phyloP scores from a whole-genome alignment of 2,797 vertebrate genomes.

The Columba guinea region DNA sequence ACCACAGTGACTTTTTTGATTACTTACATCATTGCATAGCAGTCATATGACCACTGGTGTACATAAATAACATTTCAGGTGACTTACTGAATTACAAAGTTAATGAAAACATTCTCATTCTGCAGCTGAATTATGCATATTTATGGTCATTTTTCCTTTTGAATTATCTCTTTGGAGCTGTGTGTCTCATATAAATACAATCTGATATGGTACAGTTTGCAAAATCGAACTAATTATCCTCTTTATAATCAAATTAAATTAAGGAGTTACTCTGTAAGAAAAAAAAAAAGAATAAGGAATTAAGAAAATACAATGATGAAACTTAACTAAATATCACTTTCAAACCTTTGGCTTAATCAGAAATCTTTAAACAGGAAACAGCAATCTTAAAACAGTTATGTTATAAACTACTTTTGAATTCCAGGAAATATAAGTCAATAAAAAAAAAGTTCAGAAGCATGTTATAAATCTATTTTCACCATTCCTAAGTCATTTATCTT shows the following conservation, averaged over 20 bases:
- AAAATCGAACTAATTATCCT: neutral
- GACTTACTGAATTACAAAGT: neutral
- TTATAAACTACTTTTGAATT: too few relatives aligned
- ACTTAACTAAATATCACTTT: neutral
- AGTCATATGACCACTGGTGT: neutral
- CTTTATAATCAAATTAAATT: neutral
- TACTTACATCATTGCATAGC: neutral
- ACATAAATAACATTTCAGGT: neutral
- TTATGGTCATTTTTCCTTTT: neutral
- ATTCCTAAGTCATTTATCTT: too few relatives aligned
- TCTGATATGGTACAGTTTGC: neutral
- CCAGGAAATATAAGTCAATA: too few relatives aligned
- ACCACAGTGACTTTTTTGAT: neutral
- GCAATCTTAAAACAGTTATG: too few relatives aligned
- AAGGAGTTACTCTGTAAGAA: neutral
- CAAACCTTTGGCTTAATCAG: neutral
- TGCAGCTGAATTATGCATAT: neutral
- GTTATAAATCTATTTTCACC: too few relatives aligned
- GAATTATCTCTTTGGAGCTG: neutral
- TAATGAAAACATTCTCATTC: neutral
- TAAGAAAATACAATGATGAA: neutral
- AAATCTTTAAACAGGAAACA: too few relatives aligned
- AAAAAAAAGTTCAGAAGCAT: too few relatives aligned
- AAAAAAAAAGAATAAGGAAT: neutral
- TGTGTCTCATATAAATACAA: neutral